phyloP scores from a whole-genome alignment of 2,113 vertebrate genomes.

The Argyrosomus japonicus region DNA sequence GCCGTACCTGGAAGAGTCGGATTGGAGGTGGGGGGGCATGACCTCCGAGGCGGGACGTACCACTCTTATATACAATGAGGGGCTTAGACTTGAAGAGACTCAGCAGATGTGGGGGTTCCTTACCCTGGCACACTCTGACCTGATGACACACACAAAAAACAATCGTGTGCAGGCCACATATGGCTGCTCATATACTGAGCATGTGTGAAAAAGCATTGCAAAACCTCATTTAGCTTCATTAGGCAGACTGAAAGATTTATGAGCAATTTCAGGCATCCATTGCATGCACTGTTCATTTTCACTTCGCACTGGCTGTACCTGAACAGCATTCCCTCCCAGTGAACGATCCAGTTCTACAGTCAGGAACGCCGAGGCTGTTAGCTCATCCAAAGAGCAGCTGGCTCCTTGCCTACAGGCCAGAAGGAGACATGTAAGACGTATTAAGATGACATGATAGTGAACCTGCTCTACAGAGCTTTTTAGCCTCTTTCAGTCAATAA shows the following conservation, averaged over 20 bases:
- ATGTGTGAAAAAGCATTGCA: not conserved
- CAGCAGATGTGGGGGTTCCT: slow-evolving; percentile 92
- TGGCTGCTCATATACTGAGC: too few species aligned
- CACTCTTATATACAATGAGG: slow-evolving; percentile 90
- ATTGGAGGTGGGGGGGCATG: slow-evolving; percentile 80
- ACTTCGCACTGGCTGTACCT: slow-evolving; percentile 79
- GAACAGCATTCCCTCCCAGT: slow-evolving; percentile 88
- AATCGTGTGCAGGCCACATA: not conserved
- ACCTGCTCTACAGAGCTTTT: not conserved
- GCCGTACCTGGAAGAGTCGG: slow-evolving; percentile 91
- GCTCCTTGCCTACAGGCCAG: slow-evolving; percentile 89
- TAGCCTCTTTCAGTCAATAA: too few species aligned
- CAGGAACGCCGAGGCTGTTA: slow-evolving; percentile 92
- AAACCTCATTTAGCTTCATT: too few species aligned
- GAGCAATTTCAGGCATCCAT: not conserved
- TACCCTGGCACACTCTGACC: slow-evolving; percentile 91
- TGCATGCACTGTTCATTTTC: too few species aligned
- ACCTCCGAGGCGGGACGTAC: slow-evolving; percentile 87
- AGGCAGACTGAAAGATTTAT: not conserved
- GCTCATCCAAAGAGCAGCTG: slow-evolving; percentile 87
- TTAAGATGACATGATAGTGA: not conserved
- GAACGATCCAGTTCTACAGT: slow-evolving; percentile 91
- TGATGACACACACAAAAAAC: not conserved
- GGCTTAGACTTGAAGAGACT: slow-evolving; percentile 92
- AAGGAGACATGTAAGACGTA: not conserved